Evolutionary conservation across 1,140 invertebrate genomes (phyloP).

Genomic region (Coboldia fuscipes): DNA sequence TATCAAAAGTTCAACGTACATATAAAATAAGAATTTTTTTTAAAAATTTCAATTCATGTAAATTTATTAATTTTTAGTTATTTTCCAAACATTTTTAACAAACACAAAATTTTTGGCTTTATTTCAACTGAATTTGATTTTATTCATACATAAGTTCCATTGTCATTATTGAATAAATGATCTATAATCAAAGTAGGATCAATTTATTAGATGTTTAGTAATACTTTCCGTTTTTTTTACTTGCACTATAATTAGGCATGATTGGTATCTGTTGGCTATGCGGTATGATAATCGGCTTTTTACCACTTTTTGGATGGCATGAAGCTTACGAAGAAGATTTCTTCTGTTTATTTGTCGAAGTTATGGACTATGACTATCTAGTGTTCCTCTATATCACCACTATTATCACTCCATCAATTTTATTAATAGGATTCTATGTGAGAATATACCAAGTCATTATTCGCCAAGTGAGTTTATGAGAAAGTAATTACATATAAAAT

Average conservation of each 20-base stretch:
- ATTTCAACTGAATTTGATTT: too few relatives aligned
- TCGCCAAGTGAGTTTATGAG: conserved; percentile 45
- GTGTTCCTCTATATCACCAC: conserved; percentile 76
- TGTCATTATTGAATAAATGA: too few relatives aligned
- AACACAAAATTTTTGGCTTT: too few relatives aligned
- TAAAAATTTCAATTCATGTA: too few relatives aligned
- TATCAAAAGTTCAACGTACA: too few relatives aligned
- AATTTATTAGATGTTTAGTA: too few relatives aligned
- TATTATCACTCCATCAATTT: conserved; percentile 62
- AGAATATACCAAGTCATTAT: conserved; percentile 74
- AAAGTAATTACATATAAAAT: too few relatives aligned
- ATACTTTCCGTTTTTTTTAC: conserved; percentile 1
- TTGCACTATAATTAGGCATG: conserved; percentile 38
- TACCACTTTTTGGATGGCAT: conserved; percentile 77
- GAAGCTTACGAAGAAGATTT: conserved; percentile 24
- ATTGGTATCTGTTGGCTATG: conserved; percentile 69
- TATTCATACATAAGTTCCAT: too few relatives aligned
- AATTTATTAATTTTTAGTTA: too few relatives aligned
- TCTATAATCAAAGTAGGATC: too few relatives aligned
- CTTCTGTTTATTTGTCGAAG: conserved; percentile 56
- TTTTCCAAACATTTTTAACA: too few relatives aligned
- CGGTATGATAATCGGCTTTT: conserved; percentile 53
- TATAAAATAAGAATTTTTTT: too few relatives aligned
- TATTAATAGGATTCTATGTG: conserved; percentile 66
- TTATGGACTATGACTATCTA: conserved; percentile 74